Evolutionary conservation across 2,888 invertebrate species (phyloP), one percentile per base, ranked within the genome.

Genomic region (Tethea ocularis): DNA sequence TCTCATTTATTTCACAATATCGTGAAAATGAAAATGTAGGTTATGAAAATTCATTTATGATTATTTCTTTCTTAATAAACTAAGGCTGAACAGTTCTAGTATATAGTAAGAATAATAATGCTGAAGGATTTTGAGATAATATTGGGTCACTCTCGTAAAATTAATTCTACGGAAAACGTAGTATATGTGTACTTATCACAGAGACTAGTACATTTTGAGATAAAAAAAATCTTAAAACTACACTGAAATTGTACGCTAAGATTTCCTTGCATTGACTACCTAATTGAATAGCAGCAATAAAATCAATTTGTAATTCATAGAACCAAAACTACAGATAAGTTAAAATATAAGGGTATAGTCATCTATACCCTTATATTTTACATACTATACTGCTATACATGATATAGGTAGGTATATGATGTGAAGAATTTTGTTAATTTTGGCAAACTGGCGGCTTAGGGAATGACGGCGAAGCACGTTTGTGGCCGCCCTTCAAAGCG

Each of bases 391-490:
- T n/a, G n/a, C n/a, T n/a, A n/a, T n/a, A n/a, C n/a, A n/a, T n/a
- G n/a, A n/a, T n/a, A n/a, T n/a, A n/a, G n/a, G n/a, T n/a, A n/a
- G n/a, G n/a, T n/a, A n/a, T n/a, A n/a, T n/a, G n/a, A n/a, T n/a
- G n/a, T 65, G 64, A 66, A 63, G 62, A 68, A 62, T 63, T 61
- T 63, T 71, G 72, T 72, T 72, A 74, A 77, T 85, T 84, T 82
- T 76, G 76, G 75, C 75, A 78, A 82, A 83, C 83, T 80, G 82
- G 84, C 77, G 86, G 86, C 78, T 78, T 77, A 68, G 78, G 75
- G 82, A 87, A 86, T 82, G 87, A 81, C 82, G 82, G 80, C 74
- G 72, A 68, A 78, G 81, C 82, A 77, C 83, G 84, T 88, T 86
- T 83, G 86, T 72, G 87, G 86, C 72, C 72, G 79, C 81, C 84